These are phyloP conservation scores for Escarpia spicata DNA, from an alignment of 2,888 invertebrate species.

Conservation along the genomic window DNA sequence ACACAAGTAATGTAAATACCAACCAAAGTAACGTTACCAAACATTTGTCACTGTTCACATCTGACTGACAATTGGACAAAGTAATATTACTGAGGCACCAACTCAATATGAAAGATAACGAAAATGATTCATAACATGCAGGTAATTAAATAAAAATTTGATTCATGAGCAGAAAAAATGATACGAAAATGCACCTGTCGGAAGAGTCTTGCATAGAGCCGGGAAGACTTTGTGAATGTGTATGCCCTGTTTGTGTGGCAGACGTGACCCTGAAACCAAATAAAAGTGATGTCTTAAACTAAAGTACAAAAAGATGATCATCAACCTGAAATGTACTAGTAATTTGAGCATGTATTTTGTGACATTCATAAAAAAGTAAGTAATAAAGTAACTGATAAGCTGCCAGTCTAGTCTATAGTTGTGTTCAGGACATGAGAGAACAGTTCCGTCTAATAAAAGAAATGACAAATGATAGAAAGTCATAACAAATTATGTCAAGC, in stretches of 20 bases:
- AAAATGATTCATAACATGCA: neutral
- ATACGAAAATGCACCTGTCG: neutral
- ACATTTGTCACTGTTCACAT: neutral
- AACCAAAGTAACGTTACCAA: neutral
- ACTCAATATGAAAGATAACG: neutral
- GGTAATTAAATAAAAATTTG: neutral
- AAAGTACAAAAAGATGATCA: neutral
- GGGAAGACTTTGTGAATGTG: neutral
- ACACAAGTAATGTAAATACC: neutral
- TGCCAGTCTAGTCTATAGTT: too few species aligned
- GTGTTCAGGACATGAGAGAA: too few species aligned
- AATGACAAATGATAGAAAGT: too few species aligned
- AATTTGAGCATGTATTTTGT: neutral
- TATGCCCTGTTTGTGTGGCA: conserved; percentile 4
- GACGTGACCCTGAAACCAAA: neutral
- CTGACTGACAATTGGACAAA: neutral
- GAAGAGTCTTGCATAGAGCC: neutral
- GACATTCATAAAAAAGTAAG: too few species aligned
- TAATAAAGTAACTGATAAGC: too few species aligned
- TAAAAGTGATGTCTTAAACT: neutral
- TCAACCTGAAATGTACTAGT: neutral
- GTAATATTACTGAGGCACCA: neutral
- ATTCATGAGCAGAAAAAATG: neutral
- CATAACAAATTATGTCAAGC: too few species aligned
- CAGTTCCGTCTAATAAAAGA: too few species aligned